Conservation (phyloP, 2,797 vertebrate species). For the Ceryle rudis region DNA sequence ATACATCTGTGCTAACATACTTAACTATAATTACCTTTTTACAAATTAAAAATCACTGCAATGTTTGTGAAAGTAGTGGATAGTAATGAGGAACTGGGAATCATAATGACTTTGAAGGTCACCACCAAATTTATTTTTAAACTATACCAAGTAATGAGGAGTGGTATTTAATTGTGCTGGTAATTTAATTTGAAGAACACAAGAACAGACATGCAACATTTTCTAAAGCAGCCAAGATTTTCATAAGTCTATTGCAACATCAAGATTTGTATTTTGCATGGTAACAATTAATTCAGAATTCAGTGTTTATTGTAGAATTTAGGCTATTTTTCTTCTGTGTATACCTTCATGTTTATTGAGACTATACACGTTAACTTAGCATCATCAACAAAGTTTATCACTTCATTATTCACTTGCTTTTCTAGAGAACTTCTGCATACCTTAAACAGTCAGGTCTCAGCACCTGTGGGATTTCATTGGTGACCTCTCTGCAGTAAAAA, state of each 20-base stretch:
- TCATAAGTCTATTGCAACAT: not conserved
- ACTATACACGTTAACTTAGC: not conserved
- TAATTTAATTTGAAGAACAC: not conserved
- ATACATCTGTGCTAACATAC: not conserved
- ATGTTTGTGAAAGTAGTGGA: not conserved
- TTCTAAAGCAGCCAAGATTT: not conserved
- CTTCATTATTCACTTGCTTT: not conserved
- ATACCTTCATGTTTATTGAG: not conserved
- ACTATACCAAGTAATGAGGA: not conserved
- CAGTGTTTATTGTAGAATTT: not conserved
- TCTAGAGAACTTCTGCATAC: not conserved
- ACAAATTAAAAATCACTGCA: not conserved
- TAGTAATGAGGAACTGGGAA: not conserved
- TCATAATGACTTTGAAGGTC: not conserved
- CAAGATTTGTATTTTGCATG: not conserved
- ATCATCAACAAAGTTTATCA: not conserved
- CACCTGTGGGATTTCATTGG: not conserved
- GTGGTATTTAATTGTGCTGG: not conserved
- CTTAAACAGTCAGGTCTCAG: not conserved
- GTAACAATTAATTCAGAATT: not conserved
- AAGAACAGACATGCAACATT: not conserved
- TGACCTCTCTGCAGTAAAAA: not conserved
- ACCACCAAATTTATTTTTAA: not conserved
- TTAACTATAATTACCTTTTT: not conserved
- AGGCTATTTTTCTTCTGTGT: not conserved